Conservation (phyloP, 2,797 vertebrate genomes). For the Falco novaeseelandiae region DNA sequence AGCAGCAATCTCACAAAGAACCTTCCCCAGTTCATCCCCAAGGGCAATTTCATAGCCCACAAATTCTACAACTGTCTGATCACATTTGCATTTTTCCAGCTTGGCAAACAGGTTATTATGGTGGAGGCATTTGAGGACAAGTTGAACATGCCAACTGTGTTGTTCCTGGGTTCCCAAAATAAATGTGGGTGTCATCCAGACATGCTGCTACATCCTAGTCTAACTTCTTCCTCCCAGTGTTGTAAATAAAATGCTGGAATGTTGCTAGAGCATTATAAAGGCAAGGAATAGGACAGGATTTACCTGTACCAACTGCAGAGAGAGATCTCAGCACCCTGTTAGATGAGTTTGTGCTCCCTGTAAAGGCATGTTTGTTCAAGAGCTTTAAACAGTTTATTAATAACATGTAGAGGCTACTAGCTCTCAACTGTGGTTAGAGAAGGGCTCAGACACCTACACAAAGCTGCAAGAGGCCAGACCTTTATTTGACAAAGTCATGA, state of each 20-base stretch:
- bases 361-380: slow-evolving; percentile 42
- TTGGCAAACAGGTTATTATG: slow-evolving; percentile 69
- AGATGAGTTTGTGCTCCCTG: slow-evolving; percentile 33
- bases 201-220: slow-evolving; percentile 49
- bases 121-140: slow-evolving; percentile 65
- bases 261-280: slow-evolving; percentile 43
- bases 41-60: slow-evolving; percentile 58
- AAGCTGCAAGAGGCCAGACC: neutral
- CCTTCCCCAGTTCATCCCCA: slow-evolving; percentile 33
- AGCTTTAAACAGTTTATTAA: slow-evolving; percentile 48
- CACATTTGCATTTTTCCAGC: slow-evolving; percentile 64
- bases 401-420: neutral
- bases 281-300: slow-evolving; percentile 55
- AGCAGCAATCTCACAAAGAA: slow-evolving; percentile 36
- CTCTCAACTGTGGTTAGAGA: neutral
- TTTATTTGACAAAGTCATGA: neutral
- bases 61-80: slow-evolving; percentile 60
- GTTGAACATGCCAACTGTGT: slow-evolving; percentile 45
- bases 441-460: neutral
- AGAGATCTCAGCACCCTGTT: neutral
- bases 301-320: slow-evolving; percentile 44
- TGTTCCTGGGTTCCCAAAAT: slow-evolving; percentile 56
- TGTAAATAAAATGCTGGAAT: slow-evolving; percentile 66
- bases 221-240: slow-evolving; percentile 38
- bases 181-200: slow-evolving; percentile 66